Base-by-base conservation (phyloP, 2,113 vertebrate species). In the Astatoreochromis straeleni region DNA sequence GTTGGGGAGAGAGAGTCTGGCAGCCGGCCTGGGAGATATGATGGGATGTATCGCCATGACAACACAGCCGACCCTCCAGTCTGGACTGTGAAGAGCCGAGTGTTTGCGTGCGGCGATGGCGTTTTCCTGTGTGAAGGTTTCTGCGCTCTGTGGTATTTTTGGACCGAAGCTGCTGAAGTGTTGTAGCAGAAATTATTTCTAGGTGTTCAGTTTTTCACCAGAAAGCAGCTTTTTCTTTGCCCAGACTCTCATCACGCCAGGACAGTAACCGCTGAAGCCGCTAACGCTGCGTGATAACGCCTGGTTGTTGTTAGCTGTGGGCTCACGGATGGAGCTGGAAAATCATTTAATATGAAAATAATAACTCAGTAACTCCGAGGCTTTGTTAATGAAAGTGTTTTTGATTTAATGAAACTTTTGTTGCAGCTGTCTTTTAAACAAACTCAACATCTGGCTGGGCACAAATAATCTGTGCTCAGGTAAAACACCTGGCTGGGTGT, bases 1-100 rank as follows among this genome's bases (percentile, higher is more conserved):
- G 47, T 47, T 51, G 51, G 87, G 7, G 73, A 1, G 33, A 35
- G 65, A 83, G 93, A 29, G 49, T 83, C 26, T 93, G 92, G 92
- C 93, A 88, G 82, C 65, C 7, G 40, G 87, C 93, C 93, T 87
- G 82, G 63, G 21, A 2, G 58, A 89, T 38, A 91, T 86, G 88
- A 93, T 89, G 90, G 91, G 88, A 93, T 91, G 65, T 85, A 91
- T 93, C 19, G 5, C 75, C 88, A 90, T 93, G 93, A 91, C 93
- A 81, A 93, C 93, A 68, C 78, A 51, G 83, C 87, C 49, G 24
- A 85, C 45, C 83, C 79, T 89, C 19, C 91, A 87, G 87, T 92
- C 93, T 89, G 92, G 87, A 21, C 86, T 29, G 84, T 38, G 82
- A 53, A 21, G 73, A 78, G 58, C 31, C 0, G 26, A 35, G 78